phyloP scores from a whole-genome alignment of 2,888 invertebrate genomes.

The Hirtodrosophila alboralis region DNA sequence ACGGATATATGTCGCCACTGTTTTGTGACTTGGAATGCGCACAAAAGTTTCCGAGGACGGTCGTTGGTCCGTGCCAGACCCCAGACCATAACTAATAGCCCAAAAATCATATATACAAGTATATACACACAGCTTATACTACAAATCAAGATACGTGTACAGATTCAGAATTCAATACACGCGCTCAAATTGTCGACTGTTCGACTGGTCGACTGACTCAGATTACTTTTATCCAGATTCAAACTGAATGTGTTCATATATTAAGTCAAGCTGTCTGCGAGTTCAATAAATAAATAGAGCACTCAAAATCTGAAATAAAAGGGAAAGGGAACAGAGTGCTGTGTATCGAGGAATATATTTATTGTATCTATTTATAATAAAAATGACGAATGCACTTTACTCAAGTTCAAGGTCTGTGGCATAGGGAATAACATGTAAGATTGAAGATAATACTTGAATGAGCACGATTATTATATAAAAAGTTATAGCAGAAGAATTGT shows the following conservation, averaged over 20 bases:
- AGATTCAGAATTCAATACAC: constrained; percentile 55
- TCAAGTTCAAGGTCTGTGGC: constrained; percentile 62
- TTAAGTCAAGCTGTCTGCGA: constrained; percentile 33
- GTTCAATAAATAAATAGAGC: constrained; percentile 20
- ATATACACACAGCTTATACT: constrained; percentile 10
- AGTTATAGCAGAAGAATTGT: constrained; percentile 9
- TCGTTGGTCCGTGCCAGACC: constrained; percentile 60
- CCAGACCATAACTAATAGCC: constrained; percentile 15
- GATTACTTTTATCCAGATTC: constrained; percentile 39
- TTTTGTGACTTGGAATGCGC: constrained; percentile 35
- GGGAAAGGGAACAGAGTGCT: constrained; percentile 51
- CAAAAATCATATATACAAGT: constrained; percentile 13
- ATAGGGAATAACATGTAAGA: constrained; percentile 15
- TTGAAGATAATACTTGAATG: constrained; percentile 7
- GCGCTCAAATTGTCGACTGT: constrained; percentile 25
- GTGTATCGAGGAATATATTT: constrained; percentile 21
- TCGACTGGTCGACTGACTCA: constrained; percentile 34
- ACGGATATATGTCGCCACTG: constrained; percentile 64
- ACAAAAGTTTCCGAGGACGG: constrained; percentile 67
- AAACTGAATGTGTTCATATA: constrained; percentile 23
- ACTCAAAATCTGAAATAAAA: constrained; percentile 27
- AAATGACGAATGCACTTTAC: constrained; percentile 31
- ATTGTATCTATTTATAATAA: constrained; percentile 10
- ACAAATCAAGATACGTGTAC: constrained; percentile 34
- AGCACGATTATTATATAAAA: constrained; percentile 1